Evolutionary conservation across 2,888 invertebrate species (phyloP).

Genomic region (Psylliodes chrysocephalus): DNA sequence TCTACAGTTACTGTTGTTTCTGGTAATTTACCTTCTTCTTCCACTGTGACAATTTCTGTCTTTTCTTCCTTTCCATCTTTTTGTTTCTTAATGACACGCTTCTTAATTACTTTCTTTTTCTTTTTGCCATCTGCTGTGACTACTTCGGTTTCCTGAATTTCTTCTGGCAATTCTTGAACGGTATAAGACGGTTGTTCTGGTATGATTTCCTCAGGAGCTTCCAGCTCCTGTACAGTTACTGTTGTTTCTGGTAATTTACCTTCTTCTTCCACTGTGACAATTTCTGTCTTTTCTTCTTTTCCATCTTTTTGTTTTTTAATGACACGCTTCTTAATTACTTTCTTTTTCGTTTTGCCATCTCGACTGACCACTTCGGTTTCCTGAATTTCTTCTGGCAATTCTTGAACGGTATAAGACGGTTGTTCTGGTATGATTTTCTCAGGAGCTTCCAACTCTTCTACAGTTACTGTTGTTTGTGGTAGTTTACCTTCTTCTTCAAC

Average conservation of each 20-base stretch:
- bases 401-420: constrained; percentile 48
- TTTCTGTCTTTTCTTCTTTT: constrained; percentile 57
- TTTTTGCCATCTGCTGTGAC: constrained; percentile 57
- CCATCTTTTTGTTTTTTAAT: constrained; percentile 53
- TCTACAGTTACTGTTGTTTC: constrained; percentile 59
- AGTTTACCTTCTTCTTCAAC: constrained; percentile 53
- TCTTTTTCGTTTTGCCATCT: constrained; percentile 47
- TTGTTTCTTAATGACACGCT: constrained; percentile 55
- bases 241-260: constrained; percentile 63
- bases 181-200: constrained; percentile 41
- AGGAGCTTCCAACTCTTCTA: constrained; percentile 48
- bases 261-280: constrained; percentile 60
- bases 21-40: constrained; percentile 60
- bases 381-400: constrained; percentile 53
- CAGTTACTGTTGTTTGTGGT: constrained; percentile 48
- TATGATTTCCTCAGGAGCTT: constrained; percentile 35
- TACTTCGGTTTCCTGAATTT: constrained; percentile 51
- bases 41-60: constrained; percentile 62
- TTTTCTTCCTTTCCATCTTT: constrained; percentile 55
- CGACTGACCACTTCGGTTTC: constrained; percentile 47
- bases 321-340: constrained; percentile 55
- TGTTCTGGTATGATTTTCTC: constrained; percentile 46
- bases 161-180: constrained; percentile 50
- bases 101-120: constrained; percentile 51
- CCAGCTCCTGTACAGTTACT: constrained; percentile 58